phyloP scores from a whole-genome alignment of 2,888 invertebrate species.

The Acleris holmiana region DNA sequence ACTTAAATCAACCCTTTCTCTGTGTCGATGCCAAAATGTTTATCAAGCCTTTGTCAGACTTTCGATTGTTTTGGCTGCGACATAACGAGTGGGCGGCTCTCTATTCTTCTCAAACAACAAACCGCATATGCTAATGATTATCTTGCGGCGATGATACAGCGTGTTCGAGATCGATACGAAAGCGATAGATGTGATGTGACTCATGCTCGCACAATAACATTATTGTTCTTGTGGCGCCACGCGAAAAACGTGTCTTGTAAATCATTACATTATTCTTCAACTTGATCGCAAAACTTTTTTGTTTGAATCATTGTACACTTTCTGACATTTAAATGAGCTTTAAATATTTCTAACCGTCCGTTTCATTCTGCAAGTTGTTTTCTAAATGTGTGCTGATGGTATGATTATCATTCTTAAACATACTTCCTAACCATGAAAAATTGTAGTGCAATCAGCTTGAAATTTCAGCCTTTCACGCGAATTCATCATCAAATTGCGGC shows the following conservation, averaged over 20 bases:
- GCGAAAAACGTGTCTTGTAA: conserved; percentile 44
- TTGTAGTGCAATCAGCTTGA: background rate
- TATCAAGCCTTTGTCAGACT: conserved; percentile 28
- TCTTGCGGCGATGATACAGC: conserved; percentile 55
- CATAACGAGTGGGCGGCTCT: conserved; percentile 45
- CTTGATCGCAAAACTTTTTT: conserved; percentile 48
- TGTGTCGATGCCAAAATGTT: conserved; percentile 22
- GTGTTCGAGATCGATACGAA: conserved; percentile 58
- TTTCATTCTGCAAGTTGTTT: conserved; percentile 1
- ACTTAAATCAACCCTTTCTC: conserved; percentile 9
- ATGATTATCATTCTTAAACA: too few relatives aligned
- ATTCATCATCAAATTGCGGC: conserved; percentile 37
- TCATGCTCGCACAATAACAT: conserved; percentile 46
- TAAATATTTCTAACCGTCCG: background rate
- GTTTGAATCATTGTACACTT: conserved; percentile 58
- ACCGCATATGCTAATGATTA: conserved; percentile 57
- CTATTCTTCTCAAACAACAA: conserved; percentile 42
- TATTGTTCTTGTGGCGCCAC: conserved; percentile 47
- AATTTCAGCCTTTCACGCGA: conserved; percentile 30
- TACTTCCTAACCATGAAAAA: too few relatives aligned
- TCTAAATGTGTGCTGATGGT: background rate
- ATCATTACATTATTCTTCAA: conserved; percentile 38
- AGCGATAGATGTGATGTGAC: conserved; percentile 58
- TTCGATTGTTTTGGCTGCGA: conserved; percentile 38
- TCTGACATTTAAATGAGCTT: conserved; percentile 57